Base-by-base conservation (phyloP, 2,888 invertebrate genomes). In the Hirtodrosophila alboralis region DNA sequence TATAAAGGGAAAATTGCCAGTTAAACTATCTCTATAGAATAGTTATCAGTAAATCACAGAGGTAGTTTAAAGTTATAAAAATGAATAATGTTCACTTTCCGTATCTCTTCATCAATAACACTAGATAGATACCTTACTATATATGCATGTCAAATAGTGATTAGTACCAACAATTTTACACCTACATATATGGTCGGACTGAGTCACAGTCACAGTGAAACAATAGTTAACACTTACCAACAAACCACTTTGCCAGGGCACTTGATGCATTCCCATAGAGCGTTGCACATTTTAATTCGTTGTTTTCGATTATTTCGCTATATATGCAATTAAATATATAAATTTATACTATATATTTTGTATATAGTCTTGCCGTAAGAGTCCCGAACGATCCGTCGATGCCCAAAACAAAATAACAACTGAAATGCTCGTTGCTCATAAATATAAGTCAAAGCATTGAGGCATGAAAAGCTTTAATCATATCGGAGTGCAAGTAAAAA, bases 181-280 rank as follows among this genome's bases (percentile, higher is more conserved):
- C 45, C 30, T 43, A 4, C 3, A 5, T 26, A 18, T 31, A 37
- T 12, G 16, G 6, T 10, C 10, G 5, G 14, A 1, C 9, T 71
- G 61, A 60, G 36, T 71, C 72, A 62, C 13, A 38, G n/a, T n/a
- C n/a, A 1, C 2, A 3, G 26, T 1, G 18, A 18, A 14, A 28
- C 38, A 18, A 9, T 9, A 28, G 2, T 21, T 14, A 34, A 44
- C 37, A 78, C 88, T 88, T 80, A 89, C 89, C 89, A 89, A 70
- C 89, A 89, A 33, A 86, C 60, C 12, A 89, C 77, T 69, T 85
- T 87, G 66, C 81, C 89, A 9, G 89, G 89, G 56, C 89, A 89
- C 65, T 89, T 89, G 1, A 89, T 59, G 58, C 83, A 83, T 65
- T 89, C 89, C 60, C 87, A 88, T 7, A 83, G 57, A 60, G 85